Percentiles rank a stretch among this genome's conserved stretches.
Conservation (phyloP, 1,140 invertebrate genomes). For the Stegodyphus mimosarum region DNA sequence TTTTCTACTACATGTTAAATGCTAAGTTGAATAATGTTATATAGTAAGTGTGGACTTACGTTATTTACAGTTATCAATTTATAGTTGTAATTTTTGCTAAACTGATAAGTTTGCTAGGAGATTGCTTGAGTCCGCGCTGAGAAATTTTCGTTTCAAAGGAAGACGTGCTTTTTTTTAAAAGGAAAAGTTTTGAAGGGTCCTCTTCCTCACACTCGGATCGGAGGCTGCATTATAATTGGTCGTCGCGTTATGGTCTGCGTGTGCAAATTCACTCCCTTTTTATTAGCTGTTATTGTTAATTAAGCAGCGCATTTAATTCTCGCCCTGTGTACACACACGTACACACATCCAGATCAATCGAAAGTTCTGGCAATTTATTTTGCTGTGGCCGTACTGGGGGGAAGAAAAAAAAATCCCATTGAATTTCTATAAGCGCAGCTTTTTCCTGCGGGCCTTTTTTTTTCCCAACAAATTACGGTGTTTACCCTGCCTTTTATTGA, state of each 20-base stretch:
- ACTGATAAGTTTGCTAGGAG: no score
- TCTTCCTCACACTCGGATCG: background rate
- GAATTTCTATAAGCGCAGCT: constrained; percentile 60
- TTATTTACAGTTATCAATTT: no score
- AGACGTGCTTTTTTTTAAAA: constrained; percentile 23
- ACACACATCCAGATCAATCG: constrained; percentile 52
- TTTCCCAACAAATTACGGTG: constrained; percentile 56
- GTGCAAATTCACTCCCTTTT: constrained; percentile 42
- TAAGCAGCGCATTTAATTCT: constrained; percentile 60
- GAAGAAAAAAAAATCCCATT: constrained; percentile 41
- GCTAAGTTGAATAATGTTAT: no score
- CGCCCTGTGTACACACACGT: constrained; percentile 7
- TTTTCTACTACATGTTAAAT: no score
- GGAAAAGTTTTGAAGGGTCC: constrained; percentile 10
- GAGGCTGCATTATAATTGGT: constrained; percentile 30
- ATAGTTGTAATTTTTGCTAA: no score
- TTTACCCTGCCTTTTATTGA: constrained; percentile 60
- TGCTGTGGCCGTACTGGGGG: constrained; percentile 35
- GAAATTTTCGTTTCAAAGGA: constrained; percentile 1
- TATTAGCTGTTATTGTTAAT: constrained; percentile 61
- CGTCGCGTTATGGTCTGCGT: constrained; percentile 15
- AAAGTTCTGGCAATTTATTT: constrained; percentile 60
- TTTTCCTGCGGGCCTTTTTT: constrained; percentile 43
- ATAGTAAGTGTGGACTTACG: no score
- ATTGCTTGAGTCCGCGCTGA: background rate